Conservation (phyloP, 2,113 vertebrate species). For the Dendropsophus ebraccatus region DNA sequence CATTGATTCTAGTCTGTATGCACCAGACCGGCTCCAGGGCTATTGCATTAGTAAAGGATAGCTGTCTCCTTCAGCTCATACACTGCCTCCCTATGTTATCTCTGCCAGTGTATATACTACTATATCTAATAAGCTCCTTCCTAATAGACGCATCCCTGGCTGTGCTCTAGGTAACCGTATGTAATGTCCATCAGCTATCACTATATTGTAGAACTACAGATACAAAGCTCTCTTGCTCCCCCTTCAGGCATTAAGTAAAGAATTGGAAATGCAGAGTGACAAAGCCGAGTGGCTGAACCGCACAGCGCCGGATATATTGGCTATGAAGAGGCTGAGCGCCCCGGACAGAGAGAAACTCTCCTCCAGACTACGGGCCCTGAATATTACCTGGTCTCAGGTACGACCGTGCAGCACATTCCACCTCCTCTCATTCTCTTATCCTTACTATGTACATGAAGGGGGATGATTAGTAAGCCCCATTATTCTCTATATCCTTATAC, state of each 20-base stretch:
- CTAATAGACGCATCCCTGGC: conserved; percentile 23
- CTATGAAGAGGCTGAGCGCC: conserved; percentile 75
- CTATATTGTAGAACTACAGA: conserved; percentile 15
- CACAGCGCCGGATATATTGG: conserved; percentile 79
- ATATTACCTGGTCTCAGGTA: conserved; percentile 88
- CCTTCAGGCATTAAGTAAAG: conserved; percentile 77
- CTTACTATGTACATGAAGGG: no score
- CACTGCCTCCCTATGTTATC: background rate
- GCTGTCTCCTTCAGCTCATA: background rate
- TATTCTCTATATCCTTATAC: background rate
- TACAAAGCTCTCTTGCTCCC: conserved; percentile 49
- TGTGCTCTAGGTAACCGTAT: background rate
- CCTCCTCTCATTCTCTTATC: no score
- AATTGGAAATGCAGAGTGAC: conserved; percentile 82
- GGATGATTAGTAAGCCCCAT: no score
- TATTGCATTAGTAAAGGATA: no score
- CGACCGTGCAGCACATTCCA: no score
- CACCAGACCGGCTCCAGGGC: no score
- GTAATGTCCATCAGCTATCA: background rate
- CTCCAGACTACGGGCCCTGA: conserved; percentile 78
- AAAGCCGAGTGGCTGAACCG: conserved; percentile 88
- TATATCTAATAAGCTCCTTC: background rate
- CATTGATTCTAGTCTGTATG: no score
- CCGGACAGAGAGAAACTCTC: conserved; percentile 82
- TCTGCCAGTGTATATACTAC: background rate